These are phyloP conservation scores for Gadus macrocephalus DNA, from an alignment of 2,113 vertebrate genomes.

Conservation along the genomic window DNA sequence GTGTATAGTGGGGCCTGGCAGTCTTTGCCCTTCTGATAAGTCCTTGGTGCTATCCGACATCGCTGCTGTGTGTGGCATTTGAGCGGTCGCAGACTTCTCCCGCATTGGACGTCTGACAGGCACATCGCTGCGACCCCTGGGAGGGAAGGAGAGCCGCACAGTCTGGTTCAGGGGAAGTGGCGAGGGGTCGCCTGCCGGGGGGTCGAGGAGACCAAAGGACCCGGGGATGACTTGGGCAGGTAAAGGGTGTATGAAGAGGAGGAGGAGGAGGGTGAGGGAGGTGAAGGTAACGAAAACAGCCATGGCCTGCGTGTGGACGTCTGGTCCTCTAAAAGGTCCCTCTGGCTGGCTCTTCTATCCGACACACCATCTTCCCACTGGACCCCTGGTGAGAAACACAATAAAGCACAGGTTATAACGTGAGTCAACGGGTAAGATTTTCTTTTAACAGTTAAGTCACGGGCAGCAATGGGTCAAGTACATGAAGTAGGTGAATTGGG, in stretches of 20 bases:
- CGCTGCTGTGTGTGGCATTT: conserved; percentile 15
- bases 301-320: conserved; percentile 50
- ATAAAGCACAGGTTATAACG: conserved; percentile 5
- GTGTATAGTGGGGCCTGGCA: conserved; percentile 22
- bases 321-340: conserved; percentile 28
- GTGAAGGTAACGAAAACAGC: conserved; percentile 33
- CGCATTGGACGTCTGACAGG: conserved; percentile 44
- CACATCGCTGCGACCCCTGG: conserved; percentile 55
- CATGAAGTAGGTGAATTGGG: not conserved
- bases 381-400: conserved; percentile 35
- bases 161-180: conserved; percentile 48
- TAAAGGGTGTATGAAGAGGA: conserved; percentile 29
- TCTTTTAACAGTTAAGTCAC: not conserved
- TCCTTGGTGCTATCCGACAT: not conserved
- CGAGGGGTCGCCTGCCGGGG: conserved; percentile 17
- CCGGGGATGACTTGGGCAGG: conserved; percentile 49
- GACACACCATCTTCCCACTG: conserved; percentile 55
- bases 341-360: conserved; percentile 18
- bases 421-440: not conserved
- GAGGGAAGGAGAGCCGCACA: conserved; percentile 43
- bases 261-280: conserved; percentile 33
- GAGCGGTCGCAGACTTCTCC: conserved; percentile 26
- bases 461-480: not conserved
- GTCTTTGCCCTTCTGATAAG: conserved; percentile 18
- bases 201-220: conserved; percentile 35